Percentiles rank a stretch among this genome's conserved stretches.
Evolutionary conservation across 2,888 invertebrate species (phyloP).

Genomic region (Leucophenga maculata): DNA sequence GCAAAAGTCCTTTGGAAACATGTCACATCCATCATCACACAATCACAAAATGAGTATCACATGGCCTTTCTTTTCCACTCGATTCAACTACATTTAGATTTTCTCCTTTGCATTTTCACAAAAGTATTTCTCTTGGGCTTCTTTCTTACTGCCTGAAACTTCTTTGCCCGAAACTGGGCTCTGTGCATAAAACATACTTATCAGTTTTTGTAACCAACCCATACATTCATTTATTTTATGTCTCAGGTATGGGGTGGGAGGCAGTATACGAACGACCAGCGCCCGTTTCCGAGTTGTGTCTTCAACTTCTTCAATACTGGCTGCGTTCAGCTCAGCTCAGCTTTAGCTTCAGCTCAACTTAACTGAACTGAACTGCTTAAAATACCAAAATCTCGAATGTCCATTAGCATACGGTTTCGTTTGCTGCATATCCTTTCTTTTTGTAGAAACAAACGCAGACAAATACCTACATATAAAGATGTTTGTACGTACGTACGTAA

Average conservation of each 20-base stretch:
- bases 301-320: too few relatives aligned
- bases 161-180: conserved; percentile 20
- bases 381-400: conserved; percentile 67
- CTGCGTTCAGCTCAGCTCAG: too few relatives aligned
- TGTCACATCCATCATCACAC: conserved; percentile 66
- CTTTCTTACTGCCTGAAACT: background rate
- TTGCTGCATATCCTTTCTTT: conserved; percentile 40
- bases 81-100: background rate
- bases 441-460: conserved; percentile 34
- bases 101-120: background rate
- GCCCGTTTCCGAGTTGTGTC: background rate
- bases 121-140: background rate
- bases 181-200: conserved; percentile 62
- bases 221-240: too few relatives aligned
- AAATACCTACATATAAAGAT: conserved; percentile 8
- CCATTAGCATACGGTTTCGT: conserved; percentile 63
- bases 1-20: conserved; percentile 48
- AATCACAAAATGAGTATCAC: conserved; percentile 65
- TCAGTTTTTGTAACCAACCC: conserved; percentile 48
- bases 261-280: too few relatives aligned
- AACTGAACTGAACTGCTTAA: conserved; percentile 53
- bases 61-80: conserved; percentile 37
- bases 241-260: too few relatives aligned
- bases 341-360: too few relatives aligned
- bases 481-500: background rate